Conservation (phyloP, 2,888 invertebrate genomes). For the Ornithoptera priamus region DNA sequence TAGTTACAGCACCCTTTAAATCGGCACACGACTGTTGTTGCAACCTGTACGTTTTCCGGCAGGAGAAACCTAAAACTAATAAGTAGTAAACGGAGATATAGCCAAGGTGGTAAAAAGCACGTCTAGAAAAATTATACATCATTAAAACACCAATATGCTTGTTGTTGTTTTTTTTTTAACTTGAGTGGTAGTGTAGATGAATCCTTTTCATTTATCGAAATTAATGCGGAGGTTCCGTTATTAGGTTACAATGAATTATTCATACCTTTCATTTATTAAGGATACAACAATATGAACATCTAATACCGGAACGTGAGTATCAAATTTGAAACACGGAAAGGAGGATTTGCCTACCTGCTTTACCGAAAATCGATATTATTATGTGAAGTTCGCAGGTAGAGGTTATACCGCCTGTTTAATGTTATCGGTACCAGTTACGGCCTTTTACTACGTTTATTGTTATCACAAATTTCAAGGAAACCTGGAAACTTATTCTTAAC, state of each 20-base stretch:
- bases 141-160: background rate
- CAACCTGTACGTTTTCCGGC: no score
- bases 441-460: conserved; percentile 41
- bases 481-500: conserved; percentile 7
- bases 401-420: conserved; percentile 38
- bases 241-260: conserved; percentile 56
- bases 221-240: conserved; percentile 29
- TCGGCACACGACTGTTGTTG: no score
- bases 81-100: no score
- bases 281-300: conserved; percentile 3
- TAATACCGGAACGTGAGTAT: conserved; percentile 25
- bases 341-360: conserved; percentile 34
- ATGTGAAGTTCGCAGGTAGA: conserved; percentile 44
- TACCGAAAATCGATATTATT: conserved; percentile 45
- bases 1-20: no score
- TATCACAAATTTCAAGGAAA: conserved; percentile 12
- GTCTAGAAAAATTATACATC: no score
- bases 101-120: no score
- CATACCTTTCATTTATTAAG: conserved; percentile 41
- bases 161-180: no score
- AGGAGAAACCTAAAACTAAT: no score
- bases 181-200: background rate
- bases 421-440: conserved; percentile 61
- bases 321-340: conserved; percentile 34
- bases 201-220: background rate